phyloP scores from a whole-genome alignment of 1,140 invertebrate species.

The Metopolophium dirhodum region DNA sequence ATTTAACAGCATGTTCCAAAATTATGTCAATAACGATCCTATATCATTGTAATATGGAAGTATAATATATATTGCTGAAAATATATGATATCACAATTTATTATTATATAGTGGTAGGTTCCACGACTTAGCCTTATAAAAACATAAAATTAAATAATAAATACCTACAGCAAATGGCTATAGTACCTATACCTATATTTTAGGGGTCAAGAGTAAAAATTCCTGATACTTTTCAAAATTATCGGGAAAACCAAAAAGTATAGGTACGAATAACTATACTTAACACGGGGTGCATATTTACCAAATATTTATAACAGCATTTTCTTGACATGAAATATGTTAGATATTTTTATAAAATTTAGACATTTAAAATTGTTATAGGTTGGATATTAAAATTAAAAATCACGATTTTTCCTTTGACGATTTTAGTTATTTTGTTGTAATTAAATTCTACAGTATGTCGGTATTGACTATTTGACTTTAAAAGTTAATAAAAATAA shows the following conservation, averaged over 20 bases:
- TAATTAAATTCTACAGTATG: neutral
- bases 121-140: neutral
- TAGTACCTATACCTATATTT: too few relatives aligned
- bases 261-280: too few relatives aligned
- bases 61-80: neutral
- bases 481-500: too few relatives aligned
- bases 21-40: neutral
- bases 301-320: too few relatives aligned
- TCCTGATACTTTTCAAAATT: too few relatives aligned
- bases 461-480: too few relatives aligned
- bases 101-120: neutral
- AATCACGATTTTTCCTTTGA: neutral
- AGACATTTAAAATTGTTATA: too few relatives aligned
- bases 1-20: neutral
- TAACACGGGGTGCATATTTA: too few relatives aligned
- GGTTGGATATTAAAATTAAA: neutral
- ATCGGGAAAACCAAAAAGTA: too few relatives aligned
- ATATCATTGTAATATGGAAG: neutral
- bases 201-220: too few relatives aligned
- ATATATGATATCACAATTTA: neutral
- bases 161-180: neutral
- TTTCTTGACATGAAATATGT: too few relatives aligned
- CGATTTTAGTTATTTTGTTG: neutral
- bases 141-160: neutral
- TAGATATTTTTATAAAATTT: too few relatives aligned